phyloP scores from a whole-genome alignment of 92 coral and sea anemone genomes.

The Parazoanthus swiftii region DNA sequence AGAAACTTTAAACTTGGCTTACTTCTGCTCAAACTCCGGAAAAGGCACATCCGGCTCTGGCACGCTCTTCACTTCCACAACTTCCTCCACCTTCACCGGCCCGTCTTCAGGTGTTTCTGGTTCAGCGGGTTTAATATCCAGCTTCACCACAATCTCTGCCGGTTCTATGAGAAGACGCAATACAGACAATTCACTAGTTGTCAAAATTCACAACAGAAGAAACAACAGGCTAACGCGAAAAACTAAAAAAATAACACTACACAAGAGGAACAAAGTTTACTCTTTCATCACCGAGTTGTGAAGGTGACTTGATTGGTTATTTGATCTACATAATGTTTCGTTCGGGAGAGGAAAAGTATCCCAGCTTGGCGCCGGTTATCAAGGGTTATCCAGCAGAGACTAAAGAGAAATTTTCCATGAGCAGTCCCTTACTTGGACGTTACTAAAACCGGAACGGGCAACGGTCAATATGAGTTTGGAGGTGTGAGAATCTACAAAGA shows the following conservation, averaged over 20 bases:
- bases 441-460: too few species aligned
- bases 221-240: background rate
- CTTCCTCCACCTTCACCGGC: conserved; percentile 3
- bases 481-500: too few species aligned
- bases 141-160: background rate
- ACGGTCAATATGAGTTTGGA: too few species aligned
- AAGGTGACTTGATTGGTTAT: background rate
- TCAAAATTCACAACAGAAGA: background rate
- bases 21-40: background rate
- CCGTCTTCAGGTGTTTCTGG: conserved; percentile 13
- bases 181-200: too few species aligned
- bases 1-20: background rate
- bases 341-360: background rate
- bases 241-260: background rate
- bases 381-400: too few species aligned
- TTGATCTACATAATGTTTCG: background rate
- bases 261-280: background rate
- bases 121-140: background rate
- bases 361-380: background rate
- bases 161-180: background rate
- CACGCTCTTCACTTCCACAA: background rate
- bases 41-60: conserved; percentile 18
- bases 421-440: background rate
- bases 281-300: background rate
- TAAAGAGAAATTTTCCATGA: too few species aligned